Base-by-base conservation (phyloP, 2,113 vertebrate genomes). In the Bucco capensis region DNA sequence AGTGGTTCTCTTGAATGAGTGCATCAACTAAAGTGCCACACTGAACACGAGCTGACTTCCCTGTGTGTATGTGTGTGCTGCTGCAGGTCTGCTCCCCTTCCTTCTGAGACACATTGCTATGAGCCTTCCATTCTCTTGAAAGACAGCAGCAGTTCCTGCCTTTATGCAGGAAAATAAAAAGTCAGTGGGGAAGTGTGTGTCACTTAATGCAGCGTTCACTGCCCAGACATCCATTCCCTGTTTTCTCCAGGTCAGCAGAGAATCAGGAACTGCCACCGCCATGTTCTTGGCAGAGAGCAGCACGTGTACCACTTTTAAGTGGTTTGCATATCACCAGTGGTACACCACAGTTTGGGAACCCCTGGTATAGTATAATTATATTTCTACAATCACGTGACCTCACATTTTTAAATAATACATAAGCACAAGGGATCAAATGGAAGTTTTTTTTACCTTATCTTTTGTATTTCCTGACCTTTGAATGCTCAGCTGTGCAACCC, bases 211-310 rank as follows among this genome's bases (percentile, higher is more conserved):
- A 69, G 79, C 5, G 19, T 80, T 90, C 87, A 49, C 89, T 92
- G 91, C 95, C 93, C 91, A 89, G 91, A 92, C 93, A 86, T 76
- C 89, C 91, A 3, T 93, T 94, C 95, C 95, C 91, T 88, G 91
- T 95, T 94, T 94, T 30, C 94, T 95, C 84, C 93, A 96, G 95
- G 89, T 92, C 94, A 95, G 94, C 95, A 95, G 95, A 96, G 94
- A 87, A 93, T 83, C 95, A 95, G 94, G 91, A 96, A 69, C 87
- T 94, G 95, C 93, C 94, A 89, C 54, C 78, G 37, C 93, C 93
- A 80, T 85, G 93, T 49, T 92, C 94, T 94, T 79, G 94, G 94
- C 93, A 93, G 89, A 93, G 91, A 92, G 94, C 94, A 94, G 91
- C 87, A 82, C 91, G 33, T 84, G 89, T 94, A 92, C 93, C 66